Conservation (phyloP, 1,140 invertebrate genomes). For the Trachelipus rathkii region DNA sequence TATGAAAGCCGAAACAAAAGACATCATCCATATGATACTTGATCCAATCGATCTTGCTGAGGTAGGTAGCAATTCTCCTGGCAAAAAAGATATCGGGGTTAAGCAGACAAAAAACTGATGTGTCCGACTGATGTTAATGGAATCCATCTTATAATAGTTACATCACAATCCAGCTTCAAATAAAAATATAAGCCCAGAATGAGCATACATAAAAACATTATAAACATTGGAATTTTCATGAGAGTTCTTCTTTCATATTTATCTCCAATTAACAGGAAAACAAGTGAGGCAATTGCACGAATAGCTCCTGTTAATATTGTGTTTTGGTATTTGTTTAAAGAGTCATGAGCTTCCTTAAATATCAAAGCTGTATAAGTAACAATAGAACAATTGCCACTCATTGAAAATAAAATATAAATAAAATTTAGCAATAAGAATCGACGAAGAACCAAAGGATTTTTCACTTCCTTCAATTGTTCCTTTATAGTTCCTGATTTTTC, state of each 20-base stretch:
- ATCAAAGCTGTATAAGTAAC: constrained; percentile 36
- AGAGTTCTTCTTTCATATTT: constrained; percentile 24
- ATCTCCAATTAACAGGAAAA: constrained; percentile 31
- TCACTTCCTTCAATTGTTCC: constrained; percentile 31
- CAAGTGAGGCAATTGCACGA: constrained; percentile 28
- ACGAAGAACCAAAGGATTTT: constrained; percentile 23
- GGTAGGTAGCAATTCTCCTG: constrained; percentile 34
- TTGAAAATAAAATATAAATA: constrained; percentile 26
- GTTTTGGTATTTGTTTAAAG: constrained; percentile 29
- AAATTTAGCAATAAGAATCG: no score
- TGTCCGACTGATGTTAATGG: constrained; percentile 29
- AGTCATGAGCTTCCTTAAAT: constrained; percentile 29
- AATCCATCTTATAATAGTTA: constrained; percentile 30
- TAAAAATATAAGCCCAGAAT: constrained; percentile 36
- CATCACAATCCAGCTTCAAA: constrained; percentile 16
- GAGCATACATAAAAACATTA: constrained; percentile 22
- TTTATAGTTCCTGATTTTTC: constrained; percentile 5
- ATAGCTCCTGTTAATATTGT: constrained; percentile 28
- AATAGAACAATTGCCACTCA: constrained; percentile 35
- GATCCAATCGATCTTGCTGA: constrained; percentile 26
- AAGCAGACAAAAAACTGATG: constrained; percentile 28
- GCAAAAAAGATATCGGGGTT: constrained; percentile 18
- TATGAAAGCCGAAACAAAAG: constrained; percentile 29
- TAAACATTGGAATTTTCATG: constrained; percentile 13
- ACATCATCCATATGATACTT: constrained; percentile 29